These are phyloP conservation scores for Trichosurus vulpecula DNA, from an alignment of 2,797 vertebrate genomes.

Conservation along the genomic window DNA sequence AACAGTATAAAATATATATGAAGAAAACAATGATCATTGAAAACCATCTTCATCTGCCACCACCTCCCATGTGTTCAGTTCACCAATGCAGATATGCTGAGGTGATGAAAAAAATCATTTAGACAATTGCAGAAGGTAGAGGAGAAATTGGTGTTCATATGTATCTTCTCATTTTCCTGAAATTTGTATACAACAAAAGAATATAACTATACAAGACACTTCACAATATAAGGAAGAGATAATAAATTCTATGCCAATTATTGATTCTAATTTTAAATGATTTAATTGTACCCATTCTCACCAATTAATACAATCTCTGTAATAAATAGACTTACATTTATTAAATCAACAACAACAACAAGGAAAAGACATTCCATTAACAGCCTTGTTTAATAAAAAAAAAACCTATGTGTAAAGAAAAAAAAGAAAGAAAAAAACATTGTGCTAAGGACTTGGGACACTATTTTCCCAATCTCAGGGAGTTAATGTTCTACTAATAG, in stretches of 20 bases:
- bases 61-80: slow-evolving; percentile 98
- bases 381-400: slow-evolving; percentile 88
- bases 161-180: slow-evolving; percentile 99
- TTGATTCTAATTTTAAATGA: slow-evolving; percentile 80
- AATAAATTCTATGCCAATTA: slow-evolving; percentile 74
- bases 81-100: slow-evolving; percentile 99
- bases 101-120: slow-evolving; percentile 99
- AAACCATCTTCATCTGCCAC: slow-evolving; percentile 96
- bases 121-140: slow-evolving; percentile 98
- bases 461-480: too few species aligned
- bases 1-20: slow-evolving; percentile 95
- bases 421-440: too few species aligned
- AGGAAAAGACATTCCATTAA: slow-evolving; percentile 83
- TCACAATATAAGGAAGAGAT: slow-evolving; percentile 92
- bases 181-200: slow-evolving; percentile 99
- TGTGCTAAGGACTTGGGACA: too few species aligned
- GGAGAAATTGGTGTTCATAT: slow-evolving; percentile 98
- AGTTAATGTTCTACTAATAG: too few species aligned
- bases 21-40: slow-evolving; percentile 99
- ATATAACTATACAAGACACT: slow-evolving; percentile 98
- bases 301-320: slow-evolving; percentile 83
- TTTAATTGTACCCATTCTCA: slow-evolving; percentile 80
- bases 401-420: slow-evolving; percentile 81
- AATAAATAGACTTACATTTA: slow-evolving; percentile 84
- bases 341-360: slow-evolving; percentile 82